Conservation (phyloP, 1,140 invertebrate genomes). For the Brachionus rubens region DNA sequence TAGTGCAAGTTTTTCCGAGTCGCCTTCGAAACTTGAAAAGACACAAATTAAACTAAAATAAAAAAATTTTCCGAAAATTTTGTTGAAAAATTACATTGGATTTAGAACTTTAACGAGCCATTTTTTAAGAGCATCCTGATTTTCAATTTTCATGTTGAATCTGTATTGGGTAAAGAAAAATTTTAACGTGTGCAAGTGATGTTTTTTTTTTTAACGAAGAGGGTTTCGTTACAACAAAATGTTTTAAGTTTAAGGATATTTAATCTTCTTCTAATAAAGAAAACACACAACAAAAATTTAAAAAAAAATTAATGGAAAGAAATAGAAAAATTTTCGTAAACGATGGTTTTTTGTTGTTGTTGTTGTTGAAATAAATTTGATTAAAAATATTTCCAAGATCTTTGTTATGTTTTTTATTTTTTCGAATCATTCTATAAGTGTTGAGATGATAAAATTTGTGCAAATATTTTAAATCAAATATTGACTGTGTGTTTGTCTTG, state of each 20-base stretch:
- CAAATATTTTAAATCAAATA: too few species aligned
- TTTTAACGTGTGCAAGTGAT: not conserved
- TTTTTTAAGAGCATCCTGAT: slow-evolving; percentile 33
- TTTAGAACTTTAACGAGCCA: slow-evolving; percentile 31
- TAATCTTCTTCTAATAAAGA: not conserved
- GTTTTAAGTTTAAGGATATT: not conserved
- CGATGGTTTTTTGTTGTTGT: too few species aligned
- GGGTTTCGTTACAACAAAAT: not conserved
- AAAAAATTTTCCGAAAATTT: not conserved
- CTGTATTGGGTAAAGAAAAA: not conserved
- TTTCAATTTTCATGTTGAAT: slow-evolving; percentile 40
- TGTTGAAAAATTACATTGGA: slow-evolving; percentile 20
- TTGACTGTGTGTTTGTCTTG: too few species aligned
- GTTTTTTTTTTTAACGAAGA: not conserved
- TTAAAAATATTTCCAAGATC: too few species aligned
- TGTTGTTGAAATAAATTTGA: too few species aligned
- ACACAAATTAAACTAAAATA: not conserved
- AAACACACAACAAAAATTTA: too few species aligned
- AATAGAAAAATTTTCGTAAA: slow-evolving; percentile 18
- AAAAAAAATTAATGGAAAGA: too few species aligned
- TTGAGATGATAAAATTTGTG: too few species aligned
- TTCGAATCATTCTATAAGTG: too few species aligned
- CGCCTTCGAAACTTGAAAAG: slow-evolving; percentile 28
- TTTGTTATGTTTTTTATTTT: too few species aligned
- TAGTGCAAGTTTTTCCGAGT: slow-evolving; percentile 28